Evolutionary conservation across 2,888 invertebrate genomes (phyloP), one percentile per base, ranked within the genome.

Genomic region (Tachina grossa): DNA sequence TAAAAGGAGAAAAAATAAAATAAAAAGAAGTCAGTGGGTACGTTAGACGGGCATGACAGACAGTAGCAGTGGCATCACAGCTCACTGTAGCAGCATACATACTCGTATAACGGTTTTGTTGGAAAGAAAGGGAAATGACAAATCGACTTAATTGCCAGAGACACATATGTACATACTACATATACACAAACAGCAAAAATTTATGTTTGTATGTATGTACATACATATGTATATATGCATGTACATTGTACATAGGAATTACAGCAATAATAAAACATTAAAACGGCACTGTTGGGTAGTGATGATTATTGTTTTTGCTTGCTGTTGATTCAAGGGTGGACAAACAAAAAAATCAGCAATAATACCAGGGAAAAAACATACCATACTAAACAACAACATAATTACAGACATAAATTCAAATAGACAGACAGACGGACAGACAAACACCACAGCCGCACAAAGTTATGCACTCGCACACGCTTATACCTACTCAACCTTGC

Each of bases 101-200:
- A 31, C 4, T 6, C 6, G 53, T 14, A 53, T 61, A 81, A 74
- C 66, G 51, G 57, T 47, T 31, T 59, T 31, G 39, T 51, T 41
- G 49, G 10, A 14, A 31, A 51, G 77, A 59, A 83, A 59, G 83
- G 66, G 83, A 78, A 78, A 77, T 83, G 83, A 83, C 83, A 83
- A 83, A 83, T 83, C 77, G 83, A 83, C 77, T 83, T 83, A 83
- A 83, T 83, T 83, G 83, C 77, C 83, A 83, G 45, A 78, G 66
- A 77, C 83, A 74, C 66, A 65, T 51, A 61, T 19, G 11, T 53
- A 19, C 43, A 76, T n/a, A 49, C 39, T 31, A 71, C 59, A 51
- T 41, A 66, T 19, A 66, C 39, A 39, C 31, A 72, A 19, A 49
- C 19, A 43, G 31, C 16, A 43, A n/a, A 71, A 9, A 61, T n/a